phyloP scores from a whole-genome alignment of 92 coral and sea anemone species.

The Parazoanthus darwini region DNA sequence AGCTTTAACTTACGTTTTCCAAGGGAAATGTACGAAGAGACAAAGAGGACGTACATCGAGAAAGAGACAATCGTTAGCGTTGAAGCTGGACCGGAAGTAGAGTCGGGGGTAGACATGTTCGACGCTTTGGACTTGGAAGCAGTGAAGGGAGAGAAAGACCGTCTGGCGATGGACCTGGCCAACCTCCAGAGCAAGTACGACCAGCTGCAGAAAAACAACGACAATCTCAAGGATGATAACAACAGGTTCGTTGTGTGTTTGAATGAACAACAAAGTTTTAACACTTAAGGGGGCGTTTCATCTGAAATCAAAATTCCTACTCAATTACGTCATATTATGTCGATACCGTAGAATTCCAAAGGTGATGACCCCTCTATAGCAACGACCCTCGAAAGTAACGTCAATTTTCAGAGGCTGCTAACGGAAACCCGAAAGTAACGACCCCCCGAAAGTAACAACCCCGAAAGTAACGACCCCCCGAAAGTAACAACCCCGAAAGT shows the following conservation, averaged over 20 bases:
- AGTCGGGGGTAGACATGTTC: conserved; percentile 75
- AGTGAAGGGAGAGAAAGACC: conserved; percentile 77
- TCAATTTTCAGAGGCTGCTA: too few species aligned
- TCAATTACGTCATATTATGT: too few species aligned
- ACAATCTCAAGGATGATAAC: conserved; percentile 71
- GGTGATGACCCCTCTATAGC: too few species aligned
- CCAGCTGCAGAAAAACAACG: conserved; percentile 70
- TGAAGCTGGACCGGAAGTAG: conserved; percentile 65
- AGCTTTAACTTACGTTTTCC: background rate
- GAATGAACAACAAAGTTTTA: background rate
- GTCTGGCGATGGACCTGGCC: conserved; percentile 67
- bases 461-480: too few species aligned
- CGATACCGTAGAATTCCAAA: too few species aligned
- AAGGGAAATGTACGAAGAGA: conserved; percentile 53
- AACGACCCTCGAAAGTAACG: too few species aligned
- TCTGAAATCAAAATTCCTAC: too few species aligned
- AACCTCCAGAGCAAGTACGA: conserved; percentile 81
- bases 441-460: too few species aligned
- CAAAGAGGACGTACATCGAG: conserved; percentile 56
- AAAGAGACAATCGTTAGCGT: conserved; percentile 67
- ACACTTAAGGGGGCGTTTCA: background rate
- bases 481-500: too few species aligned
- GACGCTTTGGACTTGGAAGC: conserved; percentile 74
- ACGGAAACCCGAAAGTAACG: too few species aligned
- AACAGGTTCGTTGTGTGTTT: conserved; percentile 42